Evolutionary conservation across 2,113 vertebrate species (phyloP), one percentile per base, ranked within the genome.

Genomic region (Ifrita kowaldi): DNA sequence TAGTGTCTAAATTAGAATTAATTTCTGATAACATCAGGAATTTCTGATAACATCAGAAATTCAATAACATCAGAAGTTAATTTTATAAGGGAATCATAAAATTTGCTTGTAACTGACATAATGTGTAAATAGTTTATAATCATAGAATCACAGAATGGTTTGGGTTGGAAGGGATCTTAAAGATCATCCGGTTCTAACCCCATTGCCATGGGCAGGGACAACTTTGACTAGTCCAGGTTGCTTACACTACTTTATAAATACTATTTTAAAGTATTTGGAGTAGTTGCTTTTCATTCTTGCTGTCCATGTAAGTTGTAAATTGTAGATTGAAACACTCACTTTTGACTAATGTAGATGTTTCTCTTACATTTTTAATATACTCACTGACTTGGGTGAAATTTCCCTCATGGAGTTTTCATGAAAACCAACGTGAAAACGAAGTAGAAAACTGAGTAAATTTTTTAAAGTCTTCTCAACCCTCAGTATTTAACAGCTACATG

Each of bases 401-500:
- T 35, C 56, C 21, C 13, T 55, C 22, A 21, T 0, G 0, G 41
- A 55, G 6, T 68, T 75, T 68, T 74, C 35, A 16, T 6, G 26
- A 74, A 75, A 87, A 33, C 10, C 7, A 17, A 30, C 4, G 11
- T 15, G 10, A 71, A 84, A 95, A 62, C 9, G 33, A 68, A 80
- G 26, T 26, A 49, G 47, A 74, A 83, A 73, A n/a, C 8, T 0
- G 30, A 42, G 6, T 35, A 35, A 41, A 32, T 46, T 39, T 50
- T 16, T 0, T 1, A 39, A 73, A 83, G 56, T 32, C 30, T 30
- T 53, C 19, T 19, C 1, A 2, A 5, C 21, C 21, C 19, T 17
- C 21, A 5, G 7, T 75, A 10, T 92, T 84, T 56, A 63, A 44
- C 10, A 86, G 15, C 24, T 44, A 19, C 42, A 37, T 37, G 30